Conservation (phyloP, 1,140 invertebrate genomes). For the Calliopsis andreniformis region DNA sequence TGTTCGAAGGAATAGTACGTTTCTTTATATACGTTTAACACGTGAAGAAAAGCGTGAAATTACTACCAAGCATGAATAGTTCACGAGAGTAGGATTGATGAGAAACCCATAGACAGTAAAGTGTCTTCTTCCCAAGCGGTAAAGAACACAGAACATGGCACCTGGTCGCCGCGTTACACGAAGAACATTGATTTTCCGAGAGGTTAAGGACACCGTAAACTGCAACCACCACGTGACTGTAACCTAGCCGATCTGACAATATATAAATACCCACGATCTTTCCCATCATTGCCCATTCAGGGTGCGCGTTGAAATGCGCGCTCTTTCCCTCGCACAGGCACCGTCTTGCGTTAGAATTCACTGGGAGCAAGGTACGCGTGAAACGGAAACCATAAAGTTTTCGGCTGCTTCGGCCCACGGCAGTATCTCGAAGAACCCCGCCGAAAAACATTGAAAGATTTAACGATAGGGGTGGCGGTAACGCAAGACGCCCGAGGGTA, state of each 20-base stretch:
- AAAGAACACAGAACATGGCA: neutral
- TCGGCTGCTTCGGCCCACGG: conserved; percentile 47
- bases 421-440: conserved; percentile 33
- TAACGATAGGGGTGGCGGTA: neutral
- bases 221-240: conserved; percentile 56
- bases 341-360: neutral
- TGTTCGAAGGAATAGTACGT: no score
- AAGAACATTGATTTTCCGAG: conserved; percentile 71
- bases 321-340: neutral
- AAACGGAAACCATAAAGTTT: neutral
- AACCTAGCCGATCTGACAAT: conserved; percentile 11
- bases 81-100: no score
- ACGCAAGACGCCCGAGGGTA: conserved; percentile 8
- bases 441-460: conserved; percentile 26
- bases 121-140: neutral
- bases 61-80: no score
- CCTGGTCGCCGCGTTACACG: neutral
- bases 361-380: no score
- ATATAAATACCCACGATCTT: conserved; percentile 11
- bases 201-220: conserved; percentile 70
- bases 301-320: neutral
- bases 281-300: neutral
- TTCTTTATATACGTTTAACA: no score
- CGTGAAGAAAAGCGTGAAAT: no score
- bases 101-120: no score